Evolutionary conservation across 2,113 vertebrate genomes (phyloP).

Genomic region (Prionailurus viverrinus): DNA sequence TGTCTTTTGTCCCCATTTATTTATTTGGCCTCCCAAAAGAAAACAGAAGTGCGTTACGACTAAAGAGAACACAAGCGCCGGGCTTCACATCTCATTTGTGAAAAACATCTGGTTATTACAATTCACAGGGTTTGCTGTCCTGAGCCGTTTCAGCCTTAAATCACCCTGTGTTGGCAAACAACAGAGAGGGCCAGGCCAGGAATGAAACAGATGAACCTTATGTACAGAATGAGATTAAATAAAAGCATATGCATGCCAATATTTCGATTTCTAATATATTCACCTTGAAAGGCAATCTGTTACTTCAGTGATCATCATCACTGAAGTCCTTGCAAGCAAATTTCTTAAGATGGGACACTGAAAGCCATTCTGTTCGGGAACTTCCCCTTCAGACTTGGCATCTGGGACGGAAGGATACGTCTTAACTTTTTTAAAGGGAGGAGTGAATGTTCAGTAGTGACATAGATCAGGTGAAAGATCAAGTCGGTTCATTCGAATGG

Average conservation of each 20-base stretch:
- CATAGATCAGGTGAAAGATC: background rate
- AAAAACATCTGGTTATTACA: conserved; percentile 84
- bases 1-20: conserved; percentile 70
- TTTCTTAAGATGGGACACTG: background rate
- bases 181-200: conserved; percentile 60
- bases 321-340: too few species aligned
- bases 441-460: background rate
- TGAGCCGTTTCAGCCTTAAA: conserved; percentile 79
- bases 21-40: conserved; percentile 78
- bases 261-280: conserved; percentile 22
- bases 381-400: background rate
- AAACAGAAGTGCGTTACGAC: conserved; percentile 74
- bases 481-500: background rate
- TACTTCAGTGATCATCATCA: background rate
- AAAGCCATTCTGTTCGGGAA: background rate
- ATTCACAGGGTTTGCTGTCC: conserved; percentile 75
- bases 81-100: conserved; percentile 68
- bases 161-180: conserved; percentile 81
- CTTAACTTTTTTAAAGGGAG: background rate
- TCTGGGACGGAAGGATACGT: background rate
- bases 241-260: background rate
- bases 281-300: conserved; percentile 18
- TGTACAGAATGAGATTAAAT: background rate
- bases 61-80: conserved; percentile 52
- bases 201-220: conserved; percentile 44